Evolutionary conservation across 92 coral and sea anemone species (phyloP), one percentile per base, ranked within the genome.

Genomic region (Zoanthus sociatus): DNA sequence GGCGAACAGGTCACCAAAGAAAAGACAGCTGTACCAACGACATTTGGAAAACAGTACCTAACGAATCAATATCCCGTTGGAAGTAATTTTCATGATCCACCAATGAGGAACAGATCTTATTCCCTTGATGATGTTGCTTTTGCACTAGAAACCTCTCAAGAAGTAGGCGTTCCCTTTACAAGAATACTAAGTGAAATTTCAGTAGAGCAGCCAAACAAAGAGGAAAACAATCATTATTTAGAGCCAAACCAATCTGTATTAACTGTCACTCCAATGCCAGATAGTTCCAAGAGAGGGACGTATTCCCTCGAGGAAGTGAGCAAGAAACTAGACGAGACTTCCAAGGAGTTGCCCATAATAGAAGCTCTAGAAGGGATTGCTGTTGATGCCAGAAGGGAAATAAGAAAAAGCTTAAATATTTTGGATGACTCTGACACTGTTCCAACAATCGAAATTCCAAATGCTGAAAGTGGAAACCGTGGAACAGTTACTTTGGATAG

Each of bases 101-200:
- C 98, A 69, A 69, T 92, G 15, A 83, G 87, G 84, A 88, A 91
- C 8, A 91, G 90, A 66, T 86, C 90, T 21, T 84, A 89, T 76
- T 94, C 98, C 15, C 90, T 95, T 2, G 95, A 93, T 78, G 98
- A 95, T 79, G 93, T 97, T 71, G 96, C 97, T 8, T 87, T 88
- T 56, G 96, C 98, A 7, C 89, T 95, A n/a, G 94, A 93, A 63
- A 84, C 79, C 20, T 94, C 97, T 7, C 91, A 86, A 66, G 92
- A 91, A 48, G 67, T 91, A 16, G 98, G 97, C 1, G 92, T 94
- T 18, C 89, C 94, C 7, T 82, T 94, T 66, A 82, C 84, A 21
- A 91, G 87, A 31, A 78, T 87, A 54, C 88, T 94, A 12, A 82
- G 82, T 77, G 86, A 68, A 69, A 92, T 93, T 69, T 89, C 91